Percentiles rank a stretch among this genome's conserved stretches.
These are phyloP conservation scores for Mico argentatus DNA, from an alignment of 2,797 vertebrate genomes.

Conservation along the genomic window DNA sequence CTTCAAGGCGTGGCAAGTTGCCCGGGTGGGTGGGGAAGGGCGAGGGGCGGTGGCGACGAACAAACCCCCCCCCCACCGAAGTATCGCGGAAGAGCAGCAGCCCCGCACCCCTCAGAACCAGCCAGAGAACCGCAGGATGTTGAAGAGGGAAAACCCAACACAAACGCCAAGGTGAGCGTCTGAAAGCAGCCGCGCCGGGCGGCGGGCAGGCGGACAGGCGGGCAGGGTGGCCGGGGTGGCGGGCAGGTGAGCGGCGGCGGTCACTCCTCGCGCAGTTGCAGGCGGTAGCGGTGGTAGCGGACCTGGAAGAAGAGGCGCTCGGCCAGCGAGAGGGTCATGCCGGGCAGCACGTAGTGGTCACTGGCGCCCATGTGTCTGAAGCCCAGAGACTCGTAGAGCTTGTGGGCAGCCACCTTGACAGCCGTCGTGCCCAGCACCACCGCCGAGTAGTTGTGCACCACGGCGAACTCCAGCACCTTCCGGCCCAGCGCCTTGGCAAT, in stretches of 20 bases:
- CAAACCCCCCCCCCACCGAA: not conserved
- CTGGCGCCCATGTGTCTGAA: slow-evolving; percentile 94
- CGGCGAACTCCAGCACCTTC: slow-evolving; percentile 96
- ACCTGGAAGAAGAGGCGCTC: slow-evolving; percentile 99
- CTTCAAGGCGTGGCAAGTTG: not conserved
- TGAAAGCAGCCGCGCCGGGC: slow-evolving; percentile 38
- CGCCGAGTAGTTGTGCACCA: slow-evolving; percentile 96
- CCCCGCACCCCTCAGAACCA: not conserved
- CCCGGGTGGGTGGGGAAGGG: not conserved
- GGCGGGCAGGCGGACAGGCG: slow-evolving; percentile 49
- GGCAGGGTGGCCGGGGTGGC: not conserved
- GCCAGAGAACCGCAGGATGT: slow-evolving; percentile 25
- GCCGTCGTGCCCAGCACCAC: slow-evolving; percentile 98
- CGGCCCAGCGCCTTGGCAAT: slow-evolving; percentile 97
- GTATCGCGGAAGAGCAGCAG: not conserved
- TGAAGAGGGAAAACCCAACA: slow-evolving; percentile 41
- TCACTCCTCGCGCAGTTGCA: slow-evolving; percentile 99
- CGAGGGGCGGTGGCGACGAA: not conserved
- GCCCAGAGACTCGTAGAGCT: slow-evolving; percentile 98
- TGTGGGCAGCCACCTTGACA: slow-evolving; percentile 98
- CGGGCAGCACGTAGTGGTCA: slow-evolving; percentile 94
- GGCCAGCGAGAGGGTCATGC: slow-evolving; percentile 94
- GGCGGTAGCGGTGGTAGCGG: slow-evolving; percentile 97
- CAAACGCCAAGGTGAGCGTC: slow-evolving; percentile 50
- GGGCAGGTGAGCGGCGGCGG: not conserved